phyloP scores from a whole-genome alignment of 2,888 invertebrate species.

The Thysanoteuthis rhombus region DNA sequence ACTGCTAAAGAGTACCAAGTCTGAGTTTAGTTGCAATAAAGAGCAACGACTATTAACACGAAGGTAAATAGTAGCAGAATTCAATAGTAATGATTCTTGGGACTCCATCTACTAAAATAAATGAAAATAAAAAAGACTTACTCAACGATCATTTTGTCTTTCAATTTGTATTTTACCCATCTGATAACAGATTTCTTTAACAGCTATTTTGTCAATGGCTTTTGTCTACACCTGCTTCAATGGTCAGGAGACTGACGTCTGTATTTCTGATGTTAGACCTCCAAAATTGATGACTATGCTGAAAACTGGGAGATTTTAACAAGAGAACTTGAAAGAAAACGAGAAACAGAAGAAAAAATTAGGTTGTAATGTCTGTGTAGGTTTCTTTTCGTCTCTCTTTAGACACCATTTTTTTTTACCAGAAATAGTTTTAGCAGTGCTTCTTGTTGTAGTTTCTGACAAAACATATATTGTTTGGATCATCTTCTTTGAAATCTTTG shows the following conservation, averaged over 20 bases:
- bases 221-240: too few species aligned
- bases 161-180: too few species aligned
- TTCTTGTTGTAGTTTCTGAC: background rate
- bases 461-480: background rate
- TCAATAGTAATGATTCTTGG: too few species aligned
- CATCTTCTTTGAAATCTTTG: background rate
- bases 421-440: background rate
- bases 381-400: background rate
- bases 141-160: too few species aligned
- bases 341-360: background rate
- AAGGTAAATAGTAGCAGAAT: too few species aligned
- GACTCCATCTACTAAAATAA: too few species aligned
- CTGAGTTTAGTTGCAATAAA: too few species aligned
- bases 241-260: background rate
- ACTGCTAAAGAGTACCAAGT: too few species aligned
- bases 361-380: too few species aligned
- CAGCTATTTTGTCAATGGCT: background rate
- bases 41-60: too few species aligned
- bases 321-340: background rate
- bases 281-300: background rate
- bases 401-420: background rate
- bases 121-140: too few species aligned
- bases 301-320: background rate
- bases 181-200: background rate
- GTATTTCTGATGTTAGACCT: background rate